Conservation (phyloP, 2,113 vertebrate species). For the Halichoeres trimaculatus region DNA sequence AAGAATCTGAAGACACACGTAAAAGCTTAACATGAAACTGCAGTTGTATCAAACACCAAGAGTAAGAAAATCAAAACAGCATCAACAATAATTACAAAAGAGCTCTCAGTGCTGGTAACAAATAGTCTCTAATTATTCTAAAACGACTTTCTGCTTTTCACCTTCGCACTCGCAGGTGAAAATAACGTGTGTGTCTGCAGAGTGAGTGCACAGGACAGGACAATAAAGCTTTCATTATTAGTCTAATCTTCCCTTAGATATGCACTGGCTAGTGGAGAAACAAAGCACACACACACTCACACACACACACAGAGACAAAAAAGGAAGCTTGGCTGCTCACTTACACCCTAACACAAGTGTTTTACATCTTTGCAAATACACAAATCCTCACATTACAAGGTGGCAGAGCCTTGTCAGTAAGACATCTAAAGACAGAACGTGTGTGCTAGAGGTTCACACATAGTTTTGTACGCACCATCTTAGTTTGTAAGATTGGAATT, state of each 20-base stretch:
- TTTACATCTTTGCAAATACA: slow-evolving; percentile 49
- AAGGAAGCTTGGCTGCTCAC: slow-evolving; percentile 47
- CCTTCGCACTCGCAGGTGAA: slow-evolving; percentile 38
- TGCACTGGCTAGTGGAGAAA: slow-evolving; percentile 42
- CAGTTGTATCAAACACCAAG: slow-evolving; percentile 79
- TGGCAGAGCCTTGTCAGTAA: slow-evolving; percentile 15
- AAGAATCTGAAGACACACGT: slow-evolving; percentile 74
- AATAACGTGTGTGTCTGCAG: slow-evolving; percentile 54
- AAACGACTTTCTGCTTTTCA: slow-evolving; percentile 49
- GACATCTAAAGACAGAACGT: slow-evolving; percentile 44
- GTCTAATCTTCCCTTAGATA: slow-evolving; percentile 68
- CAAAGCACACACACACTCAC: neutral
- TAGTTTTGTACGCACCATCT: slow-evolving; percentile 62
- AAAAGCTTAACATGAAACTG: slow-evolving; percentile 74
- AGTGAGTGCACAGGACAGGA: slow-evolving; percentile 63
- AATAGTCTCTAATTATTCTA: slow-evolving; percentile 65
- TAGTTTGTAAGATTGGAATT: slow-evolving; percentile 21
- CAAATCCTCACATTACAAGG: slow-evolving; percentile 42
- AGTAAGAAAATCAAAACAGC: slow-evolving; percentile 77
- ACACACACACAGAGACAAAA: slow-evolving; percentile 9
- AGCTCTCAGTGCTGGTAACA: slow-evolving; percentile 82
- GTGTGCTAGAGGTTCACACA: slow-evolving; percentile 48
- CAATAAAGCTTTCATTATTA: slow-evolving; percentile 77
- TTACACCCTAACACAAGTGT: slow-evolving; percentile 43
- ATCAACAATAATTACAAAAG: slow-evolving; percentile 78